phyloP scores from a whole-genome alignment of 2,113 vertebrate species.

The Girardinichthys multiradiatus region DNA sequence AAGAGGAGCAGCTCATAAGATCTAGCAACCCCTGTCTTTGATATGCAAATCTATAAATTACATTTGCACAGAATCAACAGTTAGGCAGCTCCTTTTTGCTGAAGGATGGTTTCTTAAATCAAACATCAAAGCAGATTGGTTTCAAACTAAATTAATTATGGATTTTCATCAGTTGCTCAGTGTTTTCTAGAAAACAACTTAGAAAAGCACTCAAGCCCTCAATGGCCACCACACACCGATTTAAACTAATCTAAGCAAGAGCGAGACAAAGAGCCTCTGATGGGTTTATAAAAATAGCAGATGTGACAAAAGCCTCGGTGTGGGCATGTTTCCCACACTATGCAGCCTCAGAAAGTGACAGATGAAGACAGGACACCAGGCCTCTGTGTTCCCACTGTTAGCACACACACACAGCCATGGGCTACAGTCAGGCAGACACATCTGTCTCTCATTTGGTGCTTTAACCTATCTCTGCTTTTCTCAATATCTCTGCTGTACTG shows the following conservation, averaged over 20 bases:
- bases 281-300: conserved; percentile 19
- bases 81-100: conserved; percentile 37
- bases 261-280: conserved; percentile 35
- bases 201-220: conserved; percentile 37
- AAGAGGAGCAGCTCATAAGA: conserved; percentile 44
- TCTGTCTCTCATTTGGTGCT: conserved; percentile 28
- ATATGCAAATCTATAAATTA: conserved; percentile 62
- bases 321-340: conserved; percentile 45
- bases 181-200: conserved; percentile 34
- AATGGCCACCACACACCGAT: conserved; percentile 23
- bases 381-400: conserved; percentile 36
- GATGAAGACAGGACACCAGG: conserved; percentile 55
- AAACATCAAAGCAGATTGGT: conserved; percentile 57
- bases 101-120: conserved; percentile 57
- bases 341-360: conserved; percentile 57
- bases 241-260: conserved; percentile 12
- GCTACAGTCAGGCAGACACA: conserved; percentile 55
- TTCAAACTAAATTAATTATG: conserved; percentile 38
- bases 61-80: conserved; percentile 36
- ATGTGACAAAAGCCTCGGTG: conserved; percentile 44
- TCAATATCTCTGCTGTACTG: not conserved
- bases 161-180: conserved; percentile 31
- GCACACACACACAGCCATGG: conserved; percentile 23
- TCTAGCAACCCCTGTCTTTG: conserved; percentile 52
- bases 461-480: conserved; percentile 4